Evolutionary conservation across 2,888 invertebrate genomes (phyloP).

Genomic region (Noctua janthina): DNA sequence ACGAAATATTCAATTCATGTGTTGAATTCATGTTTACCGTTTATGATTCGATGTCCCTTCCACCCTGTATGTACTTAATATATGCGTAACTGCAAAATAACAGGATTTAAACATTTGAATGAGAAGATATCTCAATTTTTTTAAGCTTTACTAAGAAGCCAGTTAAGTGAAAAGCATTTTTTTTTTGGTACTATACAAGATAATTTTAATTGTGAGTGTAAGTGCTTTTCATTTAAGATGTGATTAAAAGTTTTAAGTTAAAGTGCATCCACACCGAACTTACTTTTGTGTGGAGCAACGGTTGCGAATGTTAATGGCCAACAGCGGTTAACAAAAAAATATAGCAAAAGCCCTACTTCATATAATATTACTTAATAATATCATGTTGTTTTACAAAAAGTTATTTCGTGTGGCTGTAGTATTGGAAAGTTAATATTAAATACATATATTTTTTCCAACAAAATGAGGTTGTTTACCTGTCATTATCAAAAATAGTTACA

Average conservation of each 20-base stretch:
- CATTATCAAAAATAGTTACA: slow-evolving; percentile 56
- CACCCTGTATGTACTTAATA: background rate
- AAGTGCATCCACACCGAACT: background rate
- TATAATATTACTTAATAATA: background rate
- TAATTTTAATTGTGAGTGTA: background rate
- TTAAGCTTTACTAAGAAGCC: background rate
- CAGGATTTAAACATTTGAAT: background rate
- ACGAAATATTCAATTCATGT: background rate
- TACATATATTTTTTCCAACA: slow-evolving; percentile 25
- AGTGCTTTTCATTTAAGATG: slow-evolving; percentile 13
- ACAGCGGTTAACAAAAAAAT: background rate
- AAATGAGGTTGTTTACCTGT: slow-evolving; percentile 14
- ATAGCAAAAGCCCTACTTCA: background rate
- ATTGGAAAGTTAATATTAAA: slow-evolving; percentile 6
- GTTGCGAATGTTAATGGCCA: background rate
- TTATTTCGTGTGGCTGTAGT: background rate
- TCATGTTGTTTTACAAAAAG: background rate
- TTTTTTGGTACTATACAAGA: background rate
- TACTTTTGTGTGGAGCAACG: background rate
- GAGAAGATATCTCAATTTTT: background rate
- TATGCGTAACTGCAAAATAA: background rate
- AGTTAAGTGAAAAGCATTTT: background rate
- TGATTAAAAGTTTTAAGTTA: background rate
- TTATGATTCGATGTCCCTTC: background rate
- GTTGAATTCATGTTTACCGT: background rate